Percentiles rank a stretch among this genome's conserved stretches.
Conservation (phyloP, 2,797 vertebrate genomes). For the Pelobates cultripes region DNA sequence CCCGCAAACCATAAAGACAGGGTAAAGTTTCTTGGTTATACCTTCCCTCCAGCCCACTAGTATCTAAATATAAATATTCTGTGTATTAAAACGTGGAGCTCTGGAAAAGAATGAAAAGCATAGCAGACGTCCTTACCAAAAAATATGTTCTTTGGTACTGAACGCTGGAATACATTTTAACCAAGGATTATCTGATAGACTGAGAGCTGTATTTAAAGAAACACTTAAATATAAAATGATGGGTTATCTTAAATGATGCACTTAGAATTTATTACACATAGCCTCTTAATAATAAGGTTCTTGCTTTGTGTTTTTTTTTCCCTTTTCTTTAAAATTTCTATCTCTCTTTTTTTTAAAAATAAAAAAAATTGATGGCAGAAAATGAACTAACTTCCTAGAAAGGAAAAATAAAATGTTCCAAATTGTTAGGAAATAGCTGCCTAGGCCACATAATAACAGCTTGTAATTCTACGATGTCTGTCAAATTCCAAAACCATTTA, state of each 20-base stretch:
- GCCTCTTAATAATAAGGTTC: constrained; percentile 47
- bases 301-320: neutral
- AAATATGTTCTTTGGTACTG: constrained; percentile 48
- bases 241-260: constrained; percentile 55
- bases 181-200: constrained; percentile 55
- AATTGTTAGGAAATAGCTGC: constrained; percentile 12
- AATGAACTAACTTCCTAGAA: constrained; percentile 44
- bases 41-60: constrained; percentile 39
- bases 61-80: constrained; percentile 55
- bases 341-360: neutral
- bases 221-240: constrained; percentile 62
- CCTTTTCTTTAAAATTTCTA: neutral
- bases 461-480: constrained; percentile 30
- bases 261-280: constrained; percentile 51
- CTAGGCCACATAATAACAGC: constrained; percentile 48
- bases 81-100: constrained; percentile 55
- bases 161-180: constrained; percentile 53
- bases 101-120: constrained; percentile 54
- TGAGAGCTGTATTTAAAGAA: constrained; percentile 57
- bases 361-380: constrained; percentile 21
- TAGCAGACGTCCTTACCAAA: constrained; percentile 43
- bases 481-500: constrained; percentile 32
- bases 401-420: constrained; percentile 27
- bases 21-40: constrained; percentile 57
- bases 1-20: constrained; percentile 56